Evolutionary conservation across 2,113 vertebrate genomes (phyloP), one percentile per base, ranked within the genome.

Genomic region (Uria aalge): DNA sequence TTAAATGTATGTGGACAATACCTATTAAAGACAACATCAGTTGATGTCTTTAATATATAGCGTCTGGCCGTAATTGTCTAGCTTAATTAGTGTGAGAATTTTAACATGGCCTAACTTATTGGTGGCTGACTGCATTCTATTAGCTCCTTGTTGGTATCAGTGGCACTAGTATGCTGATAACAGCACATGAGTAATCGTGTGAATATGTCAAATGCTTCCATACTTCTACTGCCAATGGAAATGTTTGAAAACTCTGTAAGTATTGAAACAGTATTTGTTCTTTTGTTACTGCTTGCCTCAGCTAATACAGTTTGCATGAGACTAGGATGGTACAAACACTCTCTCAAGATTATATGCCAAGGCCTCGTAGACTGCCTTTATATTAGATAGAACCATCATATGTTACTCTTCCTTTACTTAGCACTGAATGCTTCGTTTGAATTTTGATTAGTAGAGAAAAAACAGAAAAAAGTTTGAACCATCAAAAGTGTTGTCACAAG

Each of bases 161-260:
- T 73, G 30, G 43, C 40, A 27, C 19, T 45, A 5, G 6, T n/a
- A 10, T 23, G 17, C 79, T 79, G 34, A 8, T 38, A 43, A 18
- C 22, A 32, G 67, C 27, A 29, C 1, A 1, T 9, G 36, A 7
- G 32, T 68, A 40, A 43, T 23, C 0, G 3, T 21, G 32, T 34
- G 23, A 38, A 17, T 29, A 20, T 29, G 9, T 43, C 40, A 38
- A 27, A 50, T 56, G 32, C n/a, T 72, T 76, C 45, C 40, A 7
- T 71, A 20, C 17, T 56, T 52, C 15, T 71, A 32, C 72, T 48
- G 41, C 43, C 34, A 29, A 10, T 41, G 34, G 38, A 57, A 53
- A 76, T 32, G 6, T 29, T 81, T 66, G 64, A 47, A 66, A 64
- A 34, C 12, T 73, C 29, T 10, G 36, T 38, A 21, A 45, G 21